phyloP scores from a whole-genome alignment of 2,113 vertebrate genomes.

The Odobenus rosmarus region DNA sequence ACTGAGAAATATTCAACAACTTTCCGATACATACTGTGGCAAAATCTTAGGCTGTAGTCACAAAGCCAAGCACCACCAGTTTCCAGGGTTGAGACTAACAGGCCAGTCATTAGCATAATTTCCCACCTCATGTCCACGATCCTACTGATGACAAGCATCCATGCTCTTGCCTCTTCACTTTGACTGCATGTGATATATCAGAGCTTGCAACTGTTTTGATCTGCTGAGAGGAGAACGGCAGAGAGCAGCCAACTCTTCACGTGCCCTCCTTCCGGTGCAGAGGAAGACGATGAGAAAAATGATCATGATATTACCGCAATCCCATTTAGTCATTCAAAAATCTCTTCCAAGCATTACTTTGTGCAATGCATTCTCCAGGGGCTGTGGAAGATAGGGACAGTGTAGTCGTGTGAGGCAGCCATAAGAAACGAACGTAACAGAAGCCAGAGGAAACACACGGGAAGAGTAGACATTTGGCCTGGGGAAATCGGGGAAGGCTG shows the following conservation, averaged over 20 bases:
- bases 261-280: not conserved
- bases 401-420: not conserved
- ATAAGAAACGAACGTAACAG: not conserved
- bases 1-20: not conserved
- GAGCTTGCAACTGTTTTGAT: not conserved
- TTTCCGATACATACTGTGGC: not conserved
- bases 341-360: not conserved
- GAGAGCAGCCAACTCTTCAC: not conserved
- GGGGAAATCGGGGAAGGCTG: not conserved
- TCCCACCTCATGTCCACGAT: not conserved
- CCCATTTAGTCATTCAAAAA: not conserved
- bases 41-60: not conserved
- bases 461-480: not conserved
- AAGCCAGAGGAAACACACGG: not conserved
- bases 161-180: constrained; percentile 9
- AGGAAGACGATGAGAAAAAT: not conserved
- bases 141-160: not conserved
- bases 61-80: not conserved
- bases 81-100: not conserved
- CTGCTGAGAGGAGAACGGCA: not conserved
- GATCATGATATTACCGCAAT: not conserved
- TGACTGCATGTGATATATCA: not conserved
- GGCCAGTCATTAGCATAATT: not conserved
- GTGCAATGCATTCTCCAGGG: not conserved
- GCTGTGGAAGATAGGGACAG: not conserved